Evolutionary conservation across 2,113 vertebrate genomes (phyloP).

Genomic region (Festucalex cinctus): DNA sequence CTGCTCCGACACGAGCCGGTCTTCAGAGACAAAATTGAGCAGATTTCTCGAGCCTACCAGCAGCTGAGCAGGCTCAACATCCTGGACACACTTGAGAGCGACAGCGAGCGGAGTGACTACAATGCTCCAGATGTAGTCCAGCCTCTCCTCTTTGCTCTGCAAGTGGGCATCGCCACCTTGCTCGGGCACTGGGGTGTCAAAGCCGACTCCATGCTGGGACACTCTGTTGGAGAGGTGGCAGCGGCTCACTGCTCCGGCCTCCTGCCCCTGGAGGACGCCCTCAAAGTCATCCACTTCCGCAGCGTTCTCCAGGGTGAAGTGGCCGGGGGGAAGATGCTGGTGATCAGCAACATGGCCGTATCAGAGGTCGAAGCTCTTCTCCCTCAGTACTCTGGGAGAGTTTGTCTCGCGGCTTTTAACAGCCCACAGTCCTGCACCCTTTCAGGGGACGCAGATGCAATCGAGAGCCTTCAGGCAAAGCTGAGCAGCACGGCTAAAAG

Average conservation of each 20-base stretch:
- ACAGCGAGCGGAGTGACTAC: constrained; percentile 61
- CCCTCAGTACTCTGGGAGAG: constrained; percentile 61
- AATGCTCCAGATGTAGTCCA: constrained; percentile 71
- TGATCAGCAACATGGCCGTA: constrained; percentile 76
- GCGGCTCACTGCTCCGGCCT: constrained; percentile 82
- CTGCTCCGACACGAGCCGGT: constrained; percentile 73
- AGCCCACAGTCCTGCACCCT: constrained; percentile 81
- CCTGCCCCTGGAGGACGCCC: constrained; percentile 80
- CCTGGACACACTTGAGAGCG: constrained; percentile 59
- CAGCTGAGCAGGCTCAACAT: constrained; percentile 53
- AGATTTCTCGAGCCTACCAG: constrained; percentile 65
- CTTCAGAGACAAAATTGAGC: constrained; percentile 76
- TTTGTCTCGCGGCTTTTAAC: constrained; percentile 81
- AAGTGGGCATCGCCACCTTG: constrained; percentile 74
- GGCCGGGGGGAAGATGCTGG: constrained; percentile 77
- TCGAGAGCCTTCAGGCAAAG: constrained; percentile 62
- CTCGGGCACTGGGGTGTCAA: constrained; percentile 80
- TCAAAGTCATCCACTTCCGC: constrained; percentile 78
- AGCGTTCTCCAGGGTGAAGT: constrained; percentile 76
- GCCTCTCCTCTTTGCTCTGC: constrained; percentile 79
- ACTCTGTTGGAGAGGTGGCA: constrained; percentile 81
- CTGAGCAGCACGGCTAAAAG: constrained; percentile 60
- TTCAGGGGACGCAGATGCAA: constrained; percentile 73
- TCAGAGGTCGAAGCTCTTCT: constrained; percentile 69
- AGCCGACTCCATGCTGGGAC: constrained; percentile 70